These are phyloP conservation scores for Sinocyclocheilus anshuiensis DNA, from an alignment of 2,113 vertebrate species.

Conservation along the genomic window DNA sequence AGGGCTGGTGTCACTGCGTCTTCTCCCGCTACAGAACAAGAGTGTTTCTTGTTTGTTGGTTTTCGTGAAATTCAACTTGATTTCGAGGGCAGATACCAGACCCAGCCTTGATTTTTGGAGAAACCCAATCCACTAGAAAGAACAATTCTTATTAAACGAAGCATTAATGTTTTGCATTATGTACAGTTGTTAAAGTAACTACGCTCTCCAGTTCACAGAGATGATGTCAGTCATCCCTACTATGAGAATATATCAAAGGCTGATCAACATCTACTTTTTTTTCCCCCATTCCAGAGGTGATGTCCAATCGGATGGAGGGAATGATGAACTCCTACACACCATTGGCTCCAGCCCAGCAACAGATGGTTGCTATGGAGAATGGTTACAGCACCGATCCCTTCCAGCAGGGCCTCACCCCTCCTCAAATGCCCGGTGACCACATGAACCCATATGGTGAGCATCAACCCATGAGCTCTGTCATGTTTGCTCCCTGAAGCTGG, in stretches of 20 bases:
- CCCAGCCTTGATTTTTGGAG: slow-evolving; percentile 18
- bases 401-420: slow-evolving; percentile 98
- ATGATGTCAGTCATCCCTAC: slow-evolving; percentile 29
- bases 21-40: slow-evolving; percentile 17
- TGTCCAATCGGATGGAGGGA: slow-evolving; percentile 98
- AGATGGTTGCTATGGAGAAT: slow-evolving; percentile 98
- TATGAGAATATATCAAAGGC: neutral
- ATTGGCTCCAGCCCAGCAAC: slow-evolving; percentile 93
- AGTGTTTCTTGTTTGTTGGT: slow-evolving; percentile 51
- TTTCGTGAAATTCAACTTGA: slow-evolving; percentile 44
- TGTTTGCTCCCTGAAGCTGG: slow-evolving; percentile 58
- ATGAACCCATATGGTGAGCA: slow-evolving; percentile 99
- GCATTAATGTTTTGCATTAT: slow-evolving; percentile 49
- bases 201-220: neutral
- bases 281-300: slow-evolving; percentile 84
- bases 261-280: neutral
- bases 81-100: slow-evolving; percentile 44
- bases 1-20: slow-evolving; percentile 58
- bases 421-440: slow-evolving; percentile 99
- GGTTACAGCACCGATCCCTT: slow-evolving; percentile 97
- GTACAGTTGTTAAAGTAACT: slow-evolving; percentile 32
- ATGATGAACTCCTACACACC: slow-evolving; percentile 99
- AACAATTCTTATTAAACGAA: slow-evolving; percentile 29
- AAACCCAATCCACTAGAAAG: slow-evolving; percentile 28
- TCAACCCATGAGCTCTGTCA: slow-evolving; percentile 56